Evolutionary conservation across 1,140 invertebrate genomes (phyloP).

Genomic region (Pseudoatta argentina): DNA sequence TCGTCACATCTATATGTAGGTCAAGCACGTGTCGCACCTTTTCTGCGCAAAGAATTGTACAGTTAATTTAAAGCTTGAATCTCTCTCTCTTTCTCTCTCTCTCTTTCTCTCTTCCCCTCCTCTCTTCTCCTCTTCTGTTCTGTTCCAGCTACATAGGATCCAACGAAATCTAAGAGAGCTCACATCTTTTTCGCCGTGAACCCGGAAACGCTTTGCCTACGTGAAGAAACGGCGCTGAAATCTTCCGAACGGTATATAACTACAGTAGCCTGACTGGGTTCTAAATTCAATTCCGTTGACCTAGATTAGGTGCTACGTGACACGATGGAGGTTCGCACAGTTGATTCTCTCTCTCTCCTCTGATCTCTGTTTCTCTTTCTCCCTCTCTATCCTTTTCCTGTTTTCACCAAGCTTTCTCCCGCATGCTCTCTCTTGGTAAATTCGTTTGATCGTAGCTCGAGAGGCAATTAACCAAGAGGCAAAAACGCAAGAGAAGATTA

Average conservation of each 20-base stretch:
- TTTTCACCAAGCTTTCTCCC: constrained; percentile 37
- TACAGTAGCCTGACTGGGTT: constrained; percentile 49
- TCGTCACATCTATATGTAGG: background rate
- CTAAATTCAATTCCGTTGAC: constrained; percentile 78
- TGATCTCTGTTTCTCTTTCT: background rate
- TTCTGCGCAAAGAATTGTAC: constrained; percentile 15
- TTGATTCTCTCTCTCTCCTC: constrained; percentile 29
- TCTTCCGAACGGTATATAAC: constrained; percentile 20
- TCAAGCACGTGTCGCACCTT: background rate
- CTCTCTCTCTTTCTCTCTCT: constrained; percentile 9
- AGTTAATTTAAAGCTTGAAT: constrained; percentile 40
- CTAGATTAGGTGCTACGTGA: constrained; percentile 76
- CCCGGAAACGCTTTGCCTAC: constrained; percentile 42
- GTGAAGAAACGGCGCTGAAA: constrained; percentile 7
- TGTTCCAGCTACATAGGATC: background rate
- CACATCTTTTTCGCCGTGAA: constrained; percentile 26
- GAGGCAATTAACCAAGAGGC: constrained; percentile 4
- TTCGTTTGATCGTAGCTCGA: constrained; percentile 6
- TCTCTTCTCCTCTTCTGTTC: background rate
- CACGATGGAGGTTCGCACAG: constrained; percentile 59
- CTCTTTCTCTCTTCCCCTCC: too few relatives aligned
- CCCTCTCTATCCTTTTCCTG: constrained; percentile 17
- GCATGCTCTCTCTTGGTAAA: constrained; percentile 26
- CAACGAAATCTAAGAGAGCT: constrained; percentile 9
- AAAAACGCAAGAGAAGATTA: constrained; percentile 7